Evolutionary conservation across 1,140 invertebrate species (phyloP), one percentile per base, ranked within the genome.

Genomic region (Orussus abietinus): DNA sequence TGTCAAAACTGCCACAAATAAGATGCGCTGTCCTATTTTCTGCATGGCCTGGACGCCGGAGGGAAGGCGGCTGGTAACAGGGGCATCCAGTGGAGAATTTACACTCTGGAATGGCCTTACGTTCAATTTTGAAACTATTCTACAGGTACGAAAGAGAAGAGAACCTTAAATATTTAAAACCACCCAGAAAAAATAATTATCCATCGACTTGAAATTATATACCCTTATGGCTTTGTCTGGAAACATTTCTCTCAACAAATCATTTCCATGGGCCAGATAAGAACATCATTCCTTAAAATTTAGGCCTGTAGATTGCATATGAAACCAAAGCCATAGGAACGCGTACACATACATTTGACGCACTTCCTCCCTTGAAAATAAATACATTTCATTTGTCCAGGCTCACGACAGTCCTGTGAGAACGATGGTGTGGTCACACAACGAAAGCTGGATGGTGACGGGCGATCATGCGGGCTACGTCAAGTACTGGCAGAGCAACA

Each of bases 401-500:
- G 97, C 97, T 18, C 97, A 99, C 69, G 96, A 99, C 66, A 90
- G 89, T 42, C 90, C 96, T 5, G 95, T 99, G 5, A 78, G 97
- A 40, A 93, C 94, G 12, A 98, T 99, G 96, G 89, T 95, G 9
- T 99, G 97, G 97, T 98, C 94, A 22, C 92, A 98, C 67, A 97
- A 95, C 66, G 96, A 98, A 75, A 86, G 89, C 52, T 99, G 97
- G 97, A 96, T 99, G 93, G 89, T 99, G 28, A 99, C 96, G 0
- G 97, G 92, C 7, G 97, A 99, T 76, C 94, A 99, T 67, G 86
- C 87, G 31, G 97, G 97, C 20, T 99, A 92, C 67, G 92, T 99
- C 29, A 99, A 99, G 65, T 99, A 99, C 77, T 99, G 97, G 97
- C 97, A 99, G 79, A 95, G 93, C 52, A 99, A 99, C 75, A 99